A percentile compares a stretch with the other conserved stretches of the same genome.
Conservation (phyloP, 92 coral and sea anemone genomes). For the Umimayanthus kanabou region DNA sequence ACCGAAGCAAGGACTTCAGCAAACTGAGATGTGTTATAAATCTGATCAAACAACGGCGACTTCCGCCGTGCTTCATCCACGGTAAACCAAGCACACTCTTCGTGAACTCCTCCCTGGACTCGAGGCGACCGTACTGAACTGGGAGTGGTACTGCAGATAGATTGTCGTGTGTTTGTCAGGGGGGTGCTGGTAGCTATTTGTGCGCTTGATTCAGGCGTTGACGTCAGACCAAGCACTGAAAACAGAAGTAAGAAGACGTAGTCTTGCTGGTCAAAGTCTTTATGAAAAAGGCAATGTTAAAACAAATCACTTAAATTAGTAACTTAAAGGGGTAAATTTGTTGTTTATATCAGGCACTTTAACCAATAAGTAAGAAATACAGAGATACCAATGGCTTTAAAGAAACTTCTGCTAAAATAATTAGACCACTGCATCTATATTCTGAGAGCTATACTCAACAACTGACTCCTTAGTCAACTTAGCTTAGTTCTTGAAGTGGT, state of each 20-base stretch:
- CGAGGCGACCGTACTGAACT: slow-evolving; percentile 70
- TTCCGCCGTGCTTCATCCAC: slow-evolving; percentile 76
- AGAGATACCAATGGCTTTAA: too few species aligned
- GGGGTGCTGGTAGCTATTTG: neutral
- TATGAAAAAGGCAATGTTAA: too few species aligned
- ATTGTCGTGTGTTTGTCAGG: neutral
- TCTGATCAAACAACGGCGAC: slow-evolving; percentile 79
- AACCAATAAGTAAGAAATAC: too few species aligned
- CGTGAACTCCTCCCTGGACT: slow-evolving; percentile 89
- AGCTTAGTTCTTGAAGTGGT: neutral
- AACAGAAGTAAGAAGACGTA: neutral
- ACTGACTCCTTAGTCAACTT: too few species aligned
- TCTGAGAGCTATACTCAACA: too few species aligned
- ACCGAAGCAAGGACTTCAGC: slow-evolving; percentile 56
- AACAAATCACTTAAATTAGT: too few species aligned
- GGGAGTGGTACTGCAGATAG: neutral
- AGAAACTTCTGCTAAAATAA: too few species aligned
- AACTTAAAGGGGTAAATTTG: too few species aligned
- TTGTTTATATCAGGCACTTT: too few species aligned
- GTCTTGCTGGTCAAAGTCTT: too few species aligned
- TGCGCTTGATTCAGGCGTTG: neutral
- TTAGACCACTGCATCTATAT: neutral
- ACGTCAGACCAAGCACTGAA: neutral
- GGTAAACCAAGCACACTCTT: slow-evolving; percentile 93
- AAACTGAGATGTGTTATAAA: slow-evolving; percentile 68